A percentile compares a stretch with the other conserved stretches of the same genome.
Conservation (phyloP, 2,797 vertebrate species). For the Bucorvus abyssinicus region DNA sequence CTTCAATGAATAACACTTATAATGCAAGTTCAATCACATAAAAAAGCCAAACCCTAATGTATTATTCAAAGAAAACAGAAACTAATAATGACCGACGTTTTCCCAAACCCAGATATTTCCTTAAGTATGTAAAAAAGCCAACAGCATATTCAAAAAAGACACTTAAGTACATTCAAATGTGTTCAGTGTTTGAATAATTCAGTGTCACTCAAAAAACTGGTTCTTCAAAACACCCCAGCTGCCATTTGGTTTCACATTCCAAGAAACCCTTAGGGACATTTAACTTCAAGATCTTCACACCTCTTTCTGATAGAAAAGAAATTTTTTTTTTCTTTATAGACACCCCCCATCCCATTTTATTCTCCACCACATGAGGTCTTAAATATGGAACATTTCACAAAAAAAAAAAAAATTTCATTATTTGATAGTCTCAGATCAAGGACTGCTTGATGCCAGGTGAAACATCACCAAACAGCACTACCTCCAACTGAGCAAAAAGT, state of each 20-base stretch:
- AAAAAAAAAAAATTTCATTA: too few relatives aligned
- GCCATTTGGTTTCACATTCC: neutral
- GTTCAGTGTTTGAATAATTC: neutral
- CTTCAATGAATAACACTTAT: neutral
- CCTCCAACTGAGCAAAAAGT: neutral
- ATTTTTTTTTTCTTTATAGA: neutral
- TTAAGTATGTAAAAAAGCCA: neutral
- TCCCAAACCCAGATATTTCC: neutral
- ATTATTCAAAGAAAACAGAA: neutral
- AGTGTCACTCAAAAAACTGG: neutral
- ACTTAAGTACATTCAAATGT: neutral
- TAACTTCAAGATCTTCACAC: neutral
- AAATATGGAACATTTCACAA: neutral
- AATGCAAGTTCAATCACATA: neutral
- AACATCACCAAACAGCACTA: neutral
- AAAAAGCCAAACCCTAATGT: neutral
- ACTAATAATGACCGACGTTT: neutral
- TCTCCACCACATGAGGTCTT: neutral
- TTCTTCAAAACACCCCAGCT: neutral
- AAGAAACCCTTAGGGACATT: neutral
- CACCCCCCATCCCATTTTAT: neutral
- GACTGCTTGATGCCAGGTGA: neutral
- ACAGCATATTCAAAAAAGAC: neutral
- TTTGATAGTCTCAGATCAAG: neutral
- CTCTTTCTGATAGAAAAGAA: neutral